Conservation (phyloP, 2,888 invertebrate species). For the Cabera pusaria region DNA sequence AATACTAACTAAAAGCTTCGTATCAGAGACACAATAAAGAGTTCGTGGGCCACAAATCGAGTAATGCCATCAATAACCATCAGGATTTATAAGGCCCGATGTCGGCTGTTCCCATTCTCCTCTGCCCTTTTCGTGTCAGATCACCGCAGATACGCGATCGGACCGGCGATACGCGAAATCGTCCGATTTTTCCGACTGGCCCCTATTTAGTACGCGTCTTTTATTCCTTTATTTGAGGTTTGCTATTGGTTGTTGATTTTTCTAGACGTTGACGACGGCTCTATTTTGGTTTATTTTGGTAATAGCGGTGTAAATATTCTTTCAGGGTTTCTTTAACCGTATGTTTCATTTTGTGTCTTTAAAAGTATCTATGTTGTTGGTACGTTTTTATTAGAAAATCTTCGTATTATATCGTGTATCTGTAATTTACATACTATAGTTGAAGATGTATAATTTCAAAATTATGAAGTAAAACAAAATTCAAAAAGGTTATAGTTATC, state of each 20-base stretch:
- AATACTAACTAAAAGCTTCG: not conserved
- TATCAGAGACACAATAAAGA: slow-evolving; percentile 6
- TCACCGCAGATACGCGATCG: slow-evolving; percentile 35
- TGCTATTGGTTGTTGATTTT: slow-evolving; percentile 18
- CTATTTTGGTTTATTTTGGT: no score
- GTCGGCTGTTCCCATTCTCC: slow-evolving; percentile 21
- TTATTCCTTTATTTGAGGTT: slow-evolving; percentile 14
- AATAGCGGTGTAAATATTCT: no score
- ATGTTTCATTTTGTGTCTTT: no score
- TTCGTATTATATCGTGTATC: no score
- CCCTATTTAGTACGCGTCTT: slow-evolving; percentile 10
- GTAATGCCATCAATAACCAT: slow-evolving; percentile 24
- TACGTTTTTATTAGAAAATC: no score
- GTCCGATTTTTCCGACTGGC: slow-evolving; percentile 26
- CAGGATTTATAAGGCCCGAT: slow-evolving; percentile 23
- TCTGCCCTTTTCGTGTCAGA: slow-evolving; percentile 35
- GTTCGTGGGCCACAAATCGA: slow-evolving; percentile 12
- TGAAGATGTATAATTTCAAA: no score
- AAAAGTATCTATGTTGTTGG: no score
- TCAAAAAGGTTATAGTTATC: no score
- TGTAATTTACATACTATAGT: no score
- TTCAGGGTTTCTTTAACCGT: no score
- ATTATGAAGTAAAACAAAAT: no score
- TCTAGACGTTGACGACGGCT: slow-evolving; percentile 3
- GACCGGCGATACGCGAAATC: slow-evolving; percentile 30